Base-by-base conservation (phyloP, 2,797 vertebrate species). In the Periophthalmus magnuspinnatus region DNA sequence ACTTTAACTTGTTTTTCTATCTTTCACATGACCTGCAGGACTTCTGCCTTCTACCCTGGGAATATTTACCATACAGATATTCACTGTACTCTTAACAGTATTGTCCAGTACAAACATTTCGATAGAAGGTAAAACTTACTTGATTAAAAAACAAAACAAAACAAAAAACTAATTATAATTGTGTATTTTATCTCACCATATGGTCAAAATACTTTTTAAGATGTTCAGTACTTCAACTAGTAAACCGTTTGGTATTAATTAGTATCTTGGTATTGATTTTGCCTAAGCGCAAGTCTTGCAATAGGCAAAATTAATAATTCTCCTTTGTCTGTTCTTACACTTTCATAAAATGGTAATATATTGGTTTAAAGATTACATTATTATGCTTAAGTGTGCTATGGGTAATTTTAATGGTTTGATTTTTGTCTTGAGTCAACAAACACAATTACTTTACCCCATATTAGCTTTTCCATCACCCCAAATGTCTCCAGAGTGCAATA, bases 361-460 rank as follows among this genome's bases (percentile, higher is more conserved):
- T 67, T 70, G 68, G 45, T 45, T n/a, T 33, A 66, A 48, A 63
- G 48, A 66, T 67, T 48, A 17, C 48, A 61, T 58, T 52, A 48
- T 67, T 68, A 60, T 47, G 28, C 56, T 34, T 34, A 0, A 5
- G 50, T 14, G 41, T 21, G 28, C 55, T 22, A 21, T 65, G 34
- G 24, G 32, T 48, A 21, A 24, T 38, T 47, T 76, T 70, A 16
- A 13, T 11, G 28, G 21, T 68, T 65, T 52, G 50, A 63, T 36
- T 28, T 17, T 21, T 67, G 24, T 71, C 21, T 71, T 13, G 59
- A 58, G 45, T 69, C 58, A 21, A 21, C 55, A 74, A 80, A 67
- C 82, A 47, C 48, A 33, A 55, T 33, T 80, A 61, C 83, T 77
- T 78, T 60, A 54, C 62, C 17, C 2, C 11, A 32, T 61, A 32